Evolutionary conservation across 2,888 invertebrate species (phyloP), one percentile per base, ranked within the genome.

Genomic region (Diaprepes abbreviatus): DNA sequence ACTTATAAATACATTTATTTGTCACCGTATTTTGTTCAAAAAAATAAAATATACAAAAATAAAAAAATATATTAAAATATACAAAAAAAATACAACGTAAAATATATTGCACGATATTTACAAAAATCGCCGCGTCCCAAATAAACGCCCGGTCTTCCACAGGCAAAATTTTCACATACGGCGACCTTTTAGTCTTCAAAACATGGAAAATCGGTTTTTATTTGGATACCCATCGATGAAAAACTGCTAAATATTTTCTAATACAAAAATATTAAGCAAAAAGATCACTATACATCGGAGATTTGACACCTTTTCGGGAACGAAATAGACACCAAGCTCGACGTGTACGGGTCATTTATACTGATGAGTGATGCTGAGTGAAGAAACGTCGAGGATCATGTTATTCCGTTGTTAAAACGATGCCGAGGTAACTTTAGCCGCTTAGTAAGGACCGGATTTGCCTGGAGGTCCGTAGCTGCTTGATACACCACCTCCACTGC

Each of bases 381-480:
- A 54, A 24, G 40, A 31, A 54, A 50, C 67, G 58, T 70, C 62
- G 52, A 10, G 48, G 5, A 7, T 60, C 35, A 12, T 19, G 43
- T 45, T 31, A 35, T 36, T 40, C 17, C 33, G 48, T 33, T 3
- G 48, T 17, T 31, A 14, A 43, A 50, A 63, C 45, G 55, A 3
- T 1, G 19, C 45, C 36, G 48, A 68, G 63, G 64, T 62, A 60
- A 43, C 38, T 35, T 54, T 17, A n/a, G 48, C 36, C 1, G 54
- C 45, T 81, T 83, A 85, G 76, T 85, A 85, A 12, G 85, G 85
- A 9, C 48, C 85, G 71, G 85, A 81, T 77, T 85, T 85, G 75
- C 83, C 83, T 58, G 85, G 85, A 64, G 85, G 81, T 45, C 84
- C 84, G 79, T 85, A 85, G 73, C 83, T 84, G 74, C 78, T 68